A percentile compares a stretch with the other conserved stretches of the same genome.
phyloP scores from a whole-genome alignment of 35 echinoderm and acorn worm genomes.

The Amphiura filiformis region DNA sequence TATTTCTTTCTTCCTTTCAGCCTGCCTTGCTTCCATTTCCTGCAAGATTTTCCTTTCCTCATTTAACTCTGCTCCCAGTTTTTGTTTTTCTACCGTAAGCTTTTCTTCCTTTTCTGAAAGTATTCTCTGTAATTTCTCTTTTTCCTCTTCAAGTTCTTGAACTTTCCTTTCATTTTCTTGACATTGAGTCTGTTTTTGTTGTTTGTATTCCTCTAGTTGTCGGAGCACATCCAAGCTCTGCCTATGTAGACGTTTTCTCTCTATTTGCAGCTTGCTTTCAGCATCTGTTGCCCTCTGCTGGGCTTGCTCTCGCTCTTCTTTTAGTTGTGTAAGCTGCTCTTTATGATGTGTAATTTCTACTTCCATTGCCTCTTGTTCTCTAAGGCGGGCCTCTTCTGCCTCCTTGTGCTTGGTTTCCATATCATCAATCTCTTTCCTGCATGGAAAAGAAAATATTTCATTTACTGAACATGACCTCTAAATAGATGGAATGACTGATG shows the following conservation, averaged over 20 bases:
- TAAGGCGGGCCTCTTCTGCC: conserved; percentile 39
- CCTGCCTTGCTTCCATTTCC: conserved; percentile 21
- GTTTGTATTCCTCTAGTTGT: conserved; percentile 70
- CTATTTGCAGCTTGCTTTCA: conserved; percentile 44
- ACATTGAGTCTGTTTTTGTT: conserved; percentile 53
- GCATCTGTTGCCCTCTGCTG: conserved; percentile 50
- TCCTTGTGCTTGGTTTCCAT: conserved; percentile 53
- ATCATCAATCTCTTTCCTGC: conserved; percentile 69
- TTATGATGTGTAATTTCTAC: conserved; percentile 33
- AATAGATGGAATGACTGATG: too few species aligned
- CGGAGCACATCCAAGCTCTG: conserved; percentile 70
- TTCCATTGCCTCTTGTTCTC: conserved; percentile 48
- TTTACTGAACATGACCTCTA: too few species aligned
- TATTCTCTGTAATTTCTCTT: conserved; percentile 32
- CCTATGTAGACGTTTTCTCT: conserved; percentile 57
- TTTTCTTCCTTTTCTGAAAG: conserved; percentile 32
- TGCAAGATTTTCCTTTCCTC: conserved; percentile 26
- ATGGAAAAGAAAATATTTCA: neutral
- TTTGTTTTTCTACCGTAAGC: conserved; percentile 15
- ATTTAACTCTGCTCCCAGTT: conserved; percentile 1
- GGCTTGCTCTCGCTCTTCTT: conserved; percentile 51
- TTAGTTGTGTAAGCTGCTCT: conserved; percentile 47
- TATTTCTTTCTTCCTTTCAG: conserved; percentile 21
- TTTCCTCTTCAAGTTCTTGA: conserved; percentile 38
- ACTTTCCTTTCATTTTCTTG: conserved; percentile 48